Percentiles rank a stretch among this genome's conserved stretches.
These are phyloP conservation scores for Lepisosteus osseus DNA, from an alignment of 2,113 vertebrate genomes.

Conservation along the genomic window DNA sequence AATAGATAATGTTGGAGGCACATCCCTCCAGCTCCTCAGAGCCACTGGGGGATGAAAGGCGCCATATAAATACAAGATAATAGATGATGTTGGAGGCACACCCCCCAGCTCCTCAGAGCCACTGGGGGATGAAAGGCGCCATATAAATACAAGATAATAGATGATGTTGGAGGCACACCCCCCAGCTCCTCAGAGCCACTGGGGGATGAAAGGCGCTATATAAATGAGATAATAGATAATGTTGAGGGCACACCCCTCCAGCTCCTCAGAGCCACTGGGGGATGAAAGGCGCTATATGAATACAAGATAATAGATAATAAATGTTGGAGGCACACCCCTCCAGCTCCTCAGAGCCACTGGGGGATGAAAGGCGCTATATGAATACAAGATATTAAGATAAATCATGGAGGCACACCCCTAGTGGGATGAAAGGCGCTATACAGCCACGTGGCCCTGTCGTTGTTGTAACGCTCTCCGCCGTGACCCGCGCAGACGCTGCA, in stretches of 20 bases:
- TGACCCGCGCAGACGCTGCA: constrained; percentile 72
- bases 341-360: too few relatives aligned
- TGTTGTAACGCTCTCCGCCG: background rate
- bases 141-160: background rate
- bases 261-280: too few relatives aligned
- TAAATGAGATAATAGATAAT: background rate
- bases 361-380: background rate
- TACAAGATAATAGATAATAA: background rate
- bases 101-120: background rate
- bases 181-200: background rate
- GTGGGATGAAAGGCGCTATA: background rate
- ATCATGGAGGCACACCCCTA: background rate
- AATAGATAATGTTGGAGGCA: background rate
- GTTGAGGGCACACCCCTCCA: background rate
- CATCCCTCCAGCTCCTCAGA: background rate
- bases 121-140: too few relatives aligned
- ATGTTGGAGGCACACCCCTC: background rate
- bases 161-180: background rate
- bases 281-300: too few relatives aligned
- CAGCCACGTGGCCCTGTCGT: too few relatives aligned
- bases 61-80: too few relatives aligned
- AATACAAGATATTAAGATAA: background rate
- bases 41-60: too few relatives aligned
- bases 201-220: too few relatives aligned
- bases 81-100: background rate